Evolutionary conservation across 2,797 vertebrate genomes (phyloP).

Genomic region (Rhinogobio ventralis): DNA sequence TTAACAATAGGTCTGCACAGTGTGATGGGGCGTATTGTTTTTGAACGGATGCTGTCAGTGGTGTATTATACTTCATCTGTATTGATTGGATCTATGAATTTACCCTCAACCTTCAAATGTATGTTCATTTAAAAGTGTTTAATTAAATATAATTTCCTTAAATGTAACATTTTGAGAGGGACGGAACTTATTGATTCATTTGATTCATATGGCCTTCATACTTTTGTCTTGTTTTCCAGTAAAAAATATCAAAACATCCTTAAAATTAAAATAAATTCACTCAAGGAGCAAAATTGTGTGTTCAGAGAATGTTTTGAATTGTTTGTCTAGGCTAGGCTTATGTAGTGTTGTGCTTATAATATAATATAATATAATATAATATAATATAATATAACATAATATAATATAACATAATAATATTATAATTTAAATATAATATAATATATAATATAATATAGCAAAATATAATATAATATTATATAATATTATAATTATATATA

Average conservation of each 20-base stretch:
- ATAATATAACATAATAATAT: not conserved
- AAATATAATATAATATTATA: no score
- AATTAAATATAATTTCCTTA: not conserved
- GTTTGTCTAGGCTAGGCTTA: no score
- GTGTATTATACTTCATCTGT: constrained; percentile 22
- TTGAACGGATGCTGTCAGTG: constrained; percentile 44
- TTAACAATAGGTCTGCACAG: constrained; percentile 60
- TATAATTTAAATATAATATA: no score
- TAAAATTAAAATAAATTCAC: not conserved
- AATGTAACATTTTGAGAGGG: not conserved
- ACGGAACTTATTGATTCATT: not conserved
- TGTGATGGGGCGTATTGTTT: constrained; percentile 58
- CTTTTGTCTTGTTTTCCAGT: not conserved
- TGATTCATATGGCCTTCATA: not conserved
- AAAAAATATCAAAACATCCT: not conserved
- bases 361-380: not conserved
- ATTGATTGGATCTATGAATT: constrained; percentile 2
- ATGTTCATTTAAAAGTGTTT: not conserved
- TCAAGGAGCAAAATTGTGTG: not conserved
- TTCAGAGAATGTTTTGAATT: no score
- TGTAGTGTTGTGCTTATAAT: no score
- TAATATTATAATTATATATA: no score
- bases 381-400: not conserved
- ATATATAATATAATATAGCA: no score
- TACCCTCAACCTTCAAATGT: not conserved